These are phyloP conservation scores for Acyrthosiphon pisum DNA, from an alignment of 1,140 invertebrate genomes.

Conservation along the genomic window DNA sequence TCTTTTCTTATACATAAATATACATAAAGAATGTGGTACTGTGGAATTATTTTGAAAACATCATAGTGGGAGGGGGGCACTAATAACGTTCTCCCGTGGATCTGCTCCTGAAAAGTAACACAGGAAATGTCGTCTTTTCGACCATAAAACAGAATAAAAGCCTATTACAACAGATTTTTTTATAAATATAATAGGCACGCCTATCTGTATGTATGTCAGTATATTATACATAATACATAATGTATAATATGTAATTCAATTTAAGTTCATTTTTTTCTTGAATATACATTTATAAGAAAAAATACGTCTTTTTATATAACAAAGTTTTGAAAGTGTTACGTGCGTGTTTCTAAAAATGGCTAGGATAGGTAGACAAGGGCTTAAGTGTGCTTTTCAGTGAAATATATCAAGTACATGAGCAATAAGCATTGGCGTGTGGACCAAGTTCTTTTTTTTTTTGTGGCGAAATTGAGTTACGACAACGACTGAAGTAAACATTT, in stretches of 20 bases:
- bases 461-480: background rate
- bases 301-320: background rate
- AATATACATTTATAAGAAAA: background rate
- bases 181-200: background rate
- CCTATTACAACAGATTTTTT: background rate
- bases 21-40: background rate
- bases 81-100: background rate
- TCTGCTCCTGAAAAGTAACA: background rate
- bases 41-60: background rate
- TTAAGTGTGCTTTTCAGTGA: background rate
- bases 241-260: background rate
- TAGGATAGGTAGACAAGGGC: background rate
- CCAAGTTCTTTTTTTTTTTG: background rate
- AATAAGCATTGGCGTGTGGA: background rate
- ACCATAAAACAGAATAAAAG: background rate
- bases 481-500: slow-evolving; percentile 25
- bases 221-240: too few species aligned
- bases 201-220: background rate
- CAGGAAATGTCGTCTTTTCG: background rate
- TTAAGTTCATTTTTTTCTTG: background rate
- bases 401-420: background rate
- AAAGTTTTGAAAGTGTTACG: background rate
- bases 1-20: too few species aligned
- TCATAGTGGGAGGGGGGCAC: background rate
- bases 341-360: background rate